A percentile compares a stretch with the other conserved stretches of the same genome.
These are phyloP conservation scores for Phrynosoma blainvillii DNA, from an alignment of 2,113 vertebrate species.

Conservation along the genomic window DNA sequence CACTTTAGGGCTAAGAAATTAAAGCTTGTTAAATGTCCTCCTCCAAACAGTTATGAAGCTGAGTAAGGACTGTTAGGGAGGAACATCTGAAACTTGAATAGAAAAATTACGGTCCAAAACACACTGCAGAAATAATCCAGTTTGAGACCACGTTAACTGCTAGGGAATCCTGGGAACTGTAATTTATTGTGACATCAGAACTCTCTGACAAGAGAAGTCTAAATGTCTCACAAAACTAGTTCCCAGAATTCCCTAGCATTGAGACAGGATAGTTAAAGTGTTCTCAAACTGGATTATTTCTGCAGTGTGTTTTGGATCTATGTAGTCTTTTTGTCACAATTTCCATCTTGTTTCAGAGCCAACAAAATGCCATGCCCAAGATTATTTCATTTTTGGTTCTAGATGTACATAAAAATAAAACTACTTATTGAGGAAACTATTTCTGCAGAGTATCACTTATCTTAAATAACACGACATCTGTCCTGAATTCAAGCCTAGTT, in stretches of 20 bases:
- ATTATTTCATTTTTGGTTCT: conserved; percentile 61
- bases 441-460: conserved; percentile 12
- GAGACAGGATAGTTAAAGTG: no score
- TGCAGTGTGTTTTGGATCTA: no score
- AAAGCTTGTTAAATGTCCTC: neutral
- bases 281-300: no score
- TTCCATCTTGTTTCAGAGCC: conserved; percentile 62
- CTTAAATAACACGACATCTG: no score
- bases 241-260: no score
- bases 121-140: no score
- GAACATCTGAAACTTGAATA: conserved; percentile 44
- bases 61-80: neutral
- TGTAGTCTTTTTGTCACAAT: conserved; percentile 24
- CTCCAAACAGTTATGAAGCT: neutral
- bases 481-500: no score
- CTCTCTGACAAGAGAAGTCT: no score
- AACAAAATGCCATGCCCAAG: conserved; percentile 59
- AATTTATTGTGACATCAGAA: no score
- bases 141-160: no score
- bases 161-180: no score
- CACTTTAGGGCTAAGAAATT: neutral
- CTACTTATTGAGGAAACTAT: conserved; percentile 57
- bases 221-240: no score
- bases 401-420: conserved; percentile 50
- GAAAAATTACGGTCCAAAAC: conserved; percentile 29